Conservation (phyloP, 2,888 invertebrate genomes). For the Drosophila rubida region DNA sequence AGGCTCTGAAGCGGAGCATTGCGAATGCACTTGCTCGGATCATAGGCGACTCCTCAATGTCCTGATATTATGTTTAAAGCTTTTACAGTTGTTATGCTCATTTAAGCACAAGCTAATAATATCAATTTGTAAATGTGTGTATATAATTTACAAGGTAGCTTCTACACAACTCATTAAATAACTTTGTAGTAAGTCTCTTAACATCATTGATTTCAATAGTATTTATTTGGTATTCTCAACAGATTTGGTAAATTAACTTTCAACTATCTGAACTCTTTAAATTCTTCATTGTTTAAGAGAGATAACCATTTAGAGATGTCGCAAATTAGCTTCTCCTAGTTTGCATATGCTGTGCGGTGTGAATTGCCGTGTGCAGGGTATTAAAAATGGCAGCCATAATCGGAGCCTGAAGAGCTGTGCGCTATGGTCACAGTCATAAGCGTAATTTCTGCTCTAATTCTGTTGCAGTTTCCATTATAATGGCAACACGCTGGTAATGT, state of each 20-base stretch:
- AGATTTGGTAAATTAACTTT: too few species aligned
- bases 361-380: constrained; percentile 30
- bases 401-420: constrained; percentile 16
- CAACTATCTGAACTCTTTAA: too few species aligned
- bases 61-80: neutral
- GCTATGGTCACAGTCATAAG: constrained; percentile 52
- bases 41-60: constrained; percentile 6
- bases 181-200: too few species aligned
- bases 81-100: too few species aligned
- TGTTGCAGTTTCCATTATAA: constrained; percentile 53
- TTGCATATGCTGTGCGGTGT: neutral
- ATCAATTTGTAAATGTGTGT: too few species aligned
- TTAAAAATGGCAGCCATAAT: constrained; percentile 27
- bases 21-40: too few species aligned
- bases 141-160: neutral
- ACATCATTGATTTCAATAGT: too few species aligned
- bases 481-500: constrained; percentile 44
- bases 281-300: neutral
- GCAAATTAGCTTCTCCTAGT: too few species aligned
- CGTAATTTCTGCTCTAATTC: constrained; percentile 73
- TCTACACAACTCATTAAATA: too few species aligned
- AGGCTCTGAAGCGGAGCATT: constrained; percentile 8
- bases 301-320: neutral
- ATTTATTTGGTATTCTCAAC: too few species aligned
- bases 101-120: too few species aligned